These are phyloP conservation scores for Caenorhabditis uteleia DNA, from an alignment of 2,888 invertebrate species.

Conservation along the genomic window DNA sequence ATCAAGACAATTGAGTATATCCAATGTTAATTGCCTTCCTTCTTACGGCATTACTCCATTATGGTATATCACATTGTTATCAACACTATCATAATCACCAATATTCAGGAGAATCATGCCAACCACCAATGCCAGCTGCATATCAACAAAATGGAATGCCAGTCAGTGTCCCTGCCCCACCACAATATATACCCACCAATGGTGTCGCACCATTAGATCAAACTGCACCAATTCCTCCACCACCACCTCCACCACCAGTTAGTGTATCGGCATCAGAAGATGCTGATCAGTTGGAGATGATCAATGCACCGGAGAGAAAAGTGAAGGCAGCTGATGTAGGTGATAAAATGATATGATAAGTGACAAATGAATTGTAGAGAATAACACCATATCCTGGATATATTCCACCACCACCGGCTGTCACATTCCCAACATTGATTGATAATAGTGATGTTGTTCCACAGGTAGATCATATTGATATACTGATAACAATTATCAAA, in stretches of 20 bases:
- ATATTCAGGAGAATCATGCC: slow-evolving; percentile 21
- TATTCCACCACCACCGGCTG: slow-evolving; percentile 47
- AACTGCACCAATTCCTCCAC: slow-evolving; percentile 20
- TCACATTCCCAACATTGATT: slow-evolving; percentile 26
- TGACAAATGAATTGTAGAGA: slow-evolving; percentile 1
- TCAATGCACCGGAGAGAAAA: slow-evolving; percentile 7
- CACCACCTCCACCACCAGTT: slow-evolving; percentile 20
- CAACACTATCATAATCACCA: too few species aligned
- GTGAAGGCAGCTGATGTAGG: background rate
- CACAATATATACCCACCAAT: slow-evolving; percentile 6
- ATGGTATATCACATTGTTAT: too few species aligned
- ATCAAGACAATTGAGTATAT: too few species aligned
- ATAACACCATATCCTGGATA: slow-evolving; percentile 54
- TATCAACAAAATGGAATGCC: slow-evolving; percentile 24
- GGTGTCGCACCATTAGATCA: slow-evolving; percentile 18
- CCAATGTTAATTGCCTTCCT: too few species aligned
- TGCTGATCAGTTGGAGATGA: slow-evolving; percentile 28
- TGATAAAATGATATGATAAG: background rate
- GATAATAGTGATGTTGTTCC: slow-evolving; percentile 13
- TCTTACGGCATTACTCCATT: too few species aligned
- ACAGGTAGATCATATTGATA: background rate
- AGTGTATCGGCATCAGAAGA: background rate
- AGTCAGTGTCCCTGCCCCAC: slow-evolving; percentile 22
- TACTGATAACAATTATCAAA: background rate
- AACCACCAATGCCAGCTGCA: slow-evolving; percentile 33